Evolutionary conservation across 2,888 invertebrate species (phyloP), one percentile per base, ranked within the genome.

Genomic region (Drosophila birchii): DNA sequence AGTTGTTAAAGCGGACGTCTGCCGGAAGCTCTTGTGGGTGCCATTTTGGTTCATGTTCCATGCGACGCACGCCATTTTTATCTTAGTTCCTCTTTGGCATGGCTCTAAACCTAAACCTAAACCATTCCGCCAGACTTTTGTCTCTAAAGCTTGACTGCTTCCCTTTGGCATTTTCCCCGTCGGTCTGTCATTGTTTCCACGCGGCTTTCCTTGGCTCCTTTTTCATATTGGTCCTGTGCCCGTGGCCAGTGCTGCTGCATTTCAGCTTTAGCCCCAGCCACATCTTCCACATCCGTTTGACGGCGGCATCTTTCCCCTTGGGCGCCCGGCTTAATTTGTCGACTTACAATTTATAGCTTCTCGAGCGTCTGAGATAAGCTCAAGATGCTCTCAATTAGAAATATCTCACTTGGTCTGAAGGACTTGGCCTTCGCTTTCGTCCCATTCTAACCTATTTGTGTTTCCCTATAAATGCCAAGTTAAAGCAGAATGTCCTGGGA

Each of bases 11-110:
- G 80, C 85, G 86, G 83, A 85, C 69, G 83, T 86, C 88, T 80
- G 75, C 79, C 84, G 84, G 84, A 85, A 82, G 73, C 86, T 82
- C 86, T 85, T 87, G 88, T 82, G 84, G 84, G 88, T 85, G 84
- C 80, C 88, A 85, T 87, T 85, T 85, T 80, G 76, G 83, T 80
- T 84, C 86, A 87, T 87, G 88, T 81, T 80, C 77, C 74, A 67
- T 72, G 84, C 81, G 61, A 76, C 64, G 78, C 81, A 80, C 75
- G 67, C 74, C 83, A 75, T 81, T 81, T 81, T 80, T 75, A 73
- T 82, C 75, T 80, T 53, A 49, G 43, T 69, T 64, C 59, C 73
- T 44, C 73, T 72, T 58, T 53, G 51, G 43, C 51, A 32, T 23
- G 59, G 61, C 56, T 74, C 44, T 75, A 62, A 63, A 75, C 60